Base-by-base conservation (phyloP, 1,140 invertebrate genomes). In the Neelides sp. region DNA sequence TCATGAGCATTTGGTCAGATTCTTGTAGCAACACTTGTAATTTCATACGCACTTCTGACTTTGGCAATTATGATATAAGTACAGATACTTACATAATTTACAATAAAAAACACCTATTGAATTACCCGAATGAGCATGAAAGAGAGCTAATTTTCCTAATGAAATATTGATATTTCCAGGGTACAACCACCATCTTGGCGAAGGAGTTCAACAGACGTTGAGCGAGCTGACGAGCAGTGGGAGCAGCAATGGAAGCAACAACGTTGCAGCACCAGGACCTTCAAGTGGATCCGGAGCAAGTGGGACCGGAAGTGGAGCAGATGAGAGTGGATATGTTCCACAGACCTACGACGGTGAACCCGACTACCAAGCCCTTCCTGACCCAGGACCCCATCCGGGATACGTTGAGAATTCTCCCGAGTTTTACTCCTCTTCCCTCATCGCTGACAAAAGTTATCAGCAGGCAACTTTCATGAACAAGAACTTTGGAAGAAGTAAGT, bases 331-430 rank as follows among this genome's bases (percentile, higher is more conserved):
- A 0, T 70, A 73, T 49, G 69, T 73, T 61, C 69, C 71, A 48
- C 69, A 64, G 32, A 53, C 67, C 8, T 77, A 75, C 61, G 78
- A 80, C 27, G 75, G 77, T 20, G 68, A 72, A 5, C 67, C 76
- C 44, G 82, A 86, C 39, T 85, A 85, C 64, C 82, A 83, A 57
- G 76, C 75, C 52, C 62, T 82, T 65, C 69, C 49, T 66, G 69
- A 45, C 73, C 73, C 75, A 60, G 68, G 65, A 50, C 65, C 71
- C 46, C 68, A 71, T 61, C 62, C 69, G 34, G 76, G 73, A 57
- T 73, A 70, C 54, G 65, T 77, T 54, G 82, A 85, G 46, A 74
- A 72, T 58, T 79, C 78, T 60, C 78, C 80, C 36, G 83, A 86
- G 61, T 84, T 85, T 61, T 86, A 89, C 62, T 76, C 77, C 55